These are phyloP conservation scores for Amphimallon solstitiale DNA, from an alignment of 2,888 invertebrate species.

Conservation along the genomic window DNA sequence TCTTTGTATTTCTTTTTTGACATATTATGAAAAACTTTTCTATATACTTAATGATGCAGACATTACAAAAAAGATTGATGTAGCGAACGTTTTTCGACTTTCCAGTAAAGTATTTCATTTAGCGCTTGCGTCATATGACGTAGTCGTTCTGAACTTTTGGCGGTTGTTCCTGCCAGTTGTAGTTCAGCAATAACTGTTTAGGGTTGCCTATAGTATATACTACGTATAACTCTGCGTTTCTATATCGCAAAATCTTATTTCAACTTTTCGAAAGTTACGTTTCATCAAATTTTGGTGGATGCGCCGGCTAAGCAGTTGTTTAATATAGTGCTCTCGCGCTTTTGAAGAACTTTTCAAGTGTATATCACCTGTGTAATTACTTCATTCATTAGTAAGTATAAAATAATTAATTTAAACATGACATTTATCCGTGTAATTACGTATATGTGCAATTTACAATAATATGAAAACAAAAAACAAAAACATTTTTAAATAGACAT, in stretches of 20 bases:
- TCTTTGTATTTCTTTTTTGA: background rate
- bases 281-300: slow-evolving; percentile 15
- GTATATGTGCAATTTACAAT: too few relatives aligned
- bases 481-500: too few relatives aligned
- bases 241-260: background rate
- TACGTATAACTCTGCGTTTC: background rate
- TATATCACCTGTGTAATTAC: background rate
- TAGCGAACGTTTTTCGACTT: slow-evolving; percentile 20
- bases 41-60: background rate
- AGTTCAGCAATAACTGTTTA: slow-evolving; percentile 25
- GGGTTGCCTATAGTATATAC: slow-evolving; percentile 19
- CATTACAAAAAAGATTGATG: slow-evolving; percentile 1
- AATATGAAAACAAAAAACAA: background rate
- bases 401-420: too few relatives aligned
- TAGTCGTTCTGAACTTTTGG: slow-evolving; percentile 50
- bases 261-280: background rate
- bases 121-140: slow-evolving; percentile 47
- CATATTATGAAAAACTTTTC: background rate
- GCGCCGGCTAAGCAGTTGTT: slow-evolving; percentile 7
- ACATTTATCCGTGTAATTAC: too few relatives aligned
- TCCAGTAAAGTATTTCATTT: slow-evolving; percentile 8
- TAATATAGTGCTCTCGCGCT: background rate
- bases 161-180: slow-evolving; percentile 47
- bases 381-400: background rate
- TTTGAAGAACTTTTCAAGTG: background rate